A percentile compares a stretch with the other conserved stretches of the same genome.
Conservation (phyloP, 2,888 invertebrate genomes). For the Argyresthia albistria region DNA sequence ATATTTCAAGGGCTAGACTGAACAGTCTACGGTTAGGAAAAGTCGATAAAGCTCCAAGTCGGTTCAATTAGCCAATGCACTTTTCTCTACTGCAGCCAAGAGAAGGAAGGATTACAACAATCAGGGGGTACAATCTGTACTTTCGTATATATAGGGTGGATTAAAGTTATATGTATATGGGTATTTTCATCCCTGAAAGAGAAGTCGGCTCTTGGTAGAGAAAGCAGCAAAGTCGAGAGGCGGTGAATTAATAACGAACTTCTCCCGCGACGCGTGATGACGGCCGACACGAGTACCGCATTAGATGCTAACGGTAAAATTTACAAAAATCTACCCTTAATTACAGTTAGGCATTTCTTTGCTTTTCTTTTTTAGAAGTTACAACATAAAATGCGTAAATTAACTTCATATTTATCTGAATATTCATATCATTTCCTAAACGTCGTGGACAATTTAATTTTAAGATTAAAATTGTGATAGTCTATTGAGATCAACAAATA, state of each 20-base stretch:
- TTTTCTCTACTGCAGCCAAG: neutral
- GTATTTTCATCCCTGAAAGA: neutral
- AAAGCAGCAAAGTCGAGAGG: constrained; percentile 48
- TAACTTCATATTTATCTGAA: neutral
- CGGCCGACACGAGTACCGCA: constrained; percentile 70
- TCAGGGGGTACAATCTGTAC: too few relatives aligned
- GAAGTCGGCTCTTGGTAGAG: constrained; percentile 17
- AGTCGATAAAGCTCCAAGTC: neutral
- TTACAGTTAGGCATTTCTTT: constrained; percentile 6
- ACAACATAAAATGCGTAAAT: neutral
- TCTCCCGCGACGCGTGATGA: constrained; percentile 68
- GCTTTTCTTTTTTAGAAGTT: constrained; percentile 1
- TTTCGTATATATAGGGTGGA: neutral
- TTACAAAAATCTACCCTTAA: constrained; percentile 27
- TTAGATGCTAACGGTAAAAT: constrained; percentile 52
- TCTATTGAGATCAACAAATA: neutral
- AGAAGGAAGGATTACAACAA: too few relatives aligned
- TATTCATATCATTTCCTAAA: neutral
- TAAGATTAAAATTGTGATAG: neutral
- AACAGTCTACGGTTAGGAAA: too few relatives aligned
- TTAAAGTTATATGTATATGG: neutral
- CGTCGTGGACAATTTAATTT: neutral
- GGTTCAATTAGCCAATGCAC: neutral
- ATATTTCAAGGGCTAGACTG: too few relatives aligned
- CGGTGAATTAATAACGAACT: constrained; percentile 68